Conservation (phyloP, 2,113 vertebrate genomes). For the Nycticebus coucang region DNA sequence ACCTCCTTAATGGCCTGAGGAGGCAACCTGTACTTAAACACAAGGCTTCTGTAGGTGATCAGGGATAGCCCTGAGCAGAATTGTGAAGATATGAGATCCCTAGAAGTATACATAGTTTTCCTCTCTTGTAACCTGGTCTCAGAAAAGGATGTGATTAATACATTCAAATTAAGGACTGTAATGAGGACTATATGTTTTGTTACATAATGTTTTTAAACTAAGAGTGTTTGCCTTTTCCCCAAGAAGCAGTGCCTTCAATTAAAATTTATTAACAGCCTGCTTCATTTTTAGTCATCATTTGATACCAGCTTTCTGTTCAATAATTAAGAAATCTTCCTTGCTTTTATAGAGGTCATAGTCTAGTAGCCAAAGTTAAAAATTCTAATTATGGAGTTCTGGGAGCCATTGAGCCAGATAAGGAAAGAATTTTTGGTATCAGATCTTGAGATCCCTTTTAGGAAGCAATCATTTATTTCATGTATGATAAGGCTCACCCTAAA, state of each 20-base stretch:
- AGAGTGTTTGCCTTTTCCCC: background rate
- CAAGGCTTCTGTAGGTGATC: background rate
- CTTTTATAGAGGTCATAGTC: background rate
- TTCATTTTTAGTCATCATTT: background rate
- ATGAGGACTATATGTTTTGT: background rate
- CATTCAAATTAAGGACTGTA: background rate
- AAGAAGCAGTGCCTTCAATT: background rate
- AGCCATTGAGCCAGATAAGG: background rate
- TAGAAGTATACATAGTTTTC: background rate
- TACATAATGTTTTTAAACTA: background rate
- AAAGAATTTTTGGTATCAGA: background rate
- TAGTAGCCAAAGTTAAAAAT: background rate
- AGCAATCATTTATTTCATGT: background rate
- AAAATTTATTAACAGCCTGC: background rate
- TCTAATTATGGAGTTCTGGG: background rate
- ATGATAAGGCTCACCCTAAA: background rate
- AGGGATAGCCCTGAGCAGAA: background rate
- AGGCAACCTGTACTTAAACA: background rate
- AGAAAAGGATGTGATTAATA: background rate
- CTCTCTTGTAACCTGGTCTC: background rate
- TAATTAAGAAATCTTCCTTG: background rate
- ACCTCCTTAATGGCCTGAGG: background rate
- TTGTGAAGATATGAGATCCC: background rate
- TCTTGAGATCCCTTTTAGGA: constrained; percentile 3
- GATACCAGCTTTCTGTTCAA: background rate